Conservation (phyloP, 2,113 vertebrate genomes). For the Eurypyga helias region DNA sequence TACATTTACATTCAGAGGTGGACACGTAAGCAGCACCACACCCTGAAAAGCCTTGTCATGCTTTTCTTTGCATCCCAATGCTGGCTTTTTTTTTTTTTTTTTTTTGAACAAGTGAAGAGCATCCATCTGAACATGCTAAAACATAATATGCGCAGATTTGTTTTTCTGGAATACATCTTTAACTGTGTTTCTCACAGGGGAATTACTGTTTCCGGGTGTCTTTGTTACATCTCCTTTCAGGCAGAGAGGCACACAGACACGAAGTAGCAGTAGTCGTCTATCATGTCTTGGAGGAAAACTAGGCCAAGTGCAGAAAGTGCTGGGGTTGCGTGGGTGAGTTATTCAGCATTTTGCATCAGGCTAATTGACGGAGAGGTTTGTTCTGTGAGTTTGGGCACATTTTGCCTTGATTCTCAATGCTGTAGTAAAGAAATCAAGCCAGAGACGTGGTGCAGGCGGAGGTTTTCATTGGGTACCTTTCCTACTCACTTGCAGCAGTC, state of each 20-base stretch:
- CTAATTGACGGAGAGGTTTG: neutral
- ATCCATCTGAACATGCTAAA: neutral
- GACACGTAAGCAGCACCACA: neutral
- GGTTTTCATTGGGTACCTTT: rapidly evolving
- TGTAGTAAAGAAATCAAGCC: neutral
- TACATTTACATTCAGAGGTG: neutral
- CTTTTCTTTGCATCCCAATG: neutral
- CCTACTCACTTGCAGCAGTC: neutral
- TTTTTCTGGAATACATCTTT: neutral
- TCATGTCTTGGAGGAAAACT: neutral
- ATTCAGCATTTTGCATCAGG: neutral
- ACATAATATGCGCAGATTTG: neutral
- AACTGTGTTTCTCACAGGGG: neutral
- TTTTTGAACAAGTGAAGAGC: too few species aligned
- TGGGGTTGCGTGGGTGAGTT: neutral
- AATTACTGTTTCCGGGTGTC: neutral
- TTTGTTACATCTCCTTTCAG: neutral
- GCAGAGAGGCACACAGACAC: too few species aligned
- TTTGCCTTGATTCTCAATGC: neutral
- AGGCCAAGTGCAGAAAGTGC: neutral
- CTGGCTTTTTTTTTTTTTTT: neutral
- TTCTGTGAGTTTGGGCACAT: neutral
- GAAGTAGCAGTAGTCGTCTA: neutral
- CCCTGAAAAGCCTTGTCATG: neutral
- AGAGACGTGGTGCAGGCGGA: neutral